These are phyloP conservation scores for Hyla sarda DNA, from an alignment of 2,113 vertebrate genomes.

Conservation along the genomic window DNA sequence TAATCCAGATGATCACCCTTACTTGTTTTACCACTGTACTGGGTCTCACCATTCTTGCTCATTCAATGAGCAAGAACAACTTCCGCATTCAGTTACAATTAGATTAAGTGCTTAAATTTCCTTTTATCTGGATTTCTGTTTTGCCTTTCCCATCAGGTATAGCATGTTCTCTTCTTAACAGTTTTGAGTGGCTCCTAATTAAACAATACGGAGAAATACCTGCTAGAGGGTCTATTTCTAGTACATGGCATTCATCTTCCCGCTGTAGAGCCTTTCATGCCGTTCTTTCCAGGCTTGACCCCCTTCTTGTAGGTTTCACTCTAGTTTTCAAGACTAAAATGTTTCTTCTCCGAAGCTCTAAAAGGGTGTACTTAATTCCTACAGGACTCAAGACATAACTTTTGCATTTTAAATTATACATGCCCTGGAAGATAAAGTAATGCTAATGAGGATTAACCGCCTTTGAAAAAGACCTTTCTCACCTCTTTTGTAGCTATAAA, in stretches of 20 bases:
- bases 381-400: constrained; percentile 39
- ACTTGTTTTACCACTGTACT: no score
- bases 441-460: constrained; percentile 53
- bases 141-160: neutral
- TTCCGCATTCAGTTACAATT: neutral
- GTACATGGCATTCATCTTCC: neutral
- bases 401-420: constrained; percentile 54
- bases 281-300: constrained; percentile 38
- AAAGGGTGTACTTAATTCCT: constrained; percentile 49
- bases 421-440: constrained; percentile 55
- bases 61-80: neutral
- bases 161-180: neutral
- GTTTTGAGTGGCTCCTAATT: neutral
- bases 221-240: neutral
- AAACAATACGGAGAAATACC: neutral
- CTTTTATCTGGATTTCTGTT: neutral
- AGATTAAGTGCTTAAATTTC: neutral
- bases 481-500: constrained; percentile 52
- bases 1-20: no score
- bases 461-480: constrained; percentile 54
- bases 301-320: constrained; percentile 30
- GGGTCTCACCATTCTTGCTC: neutral
- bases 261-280: constrained; percentile 22
- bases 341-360: constrained; percentile 41
- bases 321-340: constrained; percentile 36